These are phyloP conservation scores for Pocillopora grandis DNA, from an alignment of 92 coral and sea anemone species.

Conservation along the genomic window DNA sequence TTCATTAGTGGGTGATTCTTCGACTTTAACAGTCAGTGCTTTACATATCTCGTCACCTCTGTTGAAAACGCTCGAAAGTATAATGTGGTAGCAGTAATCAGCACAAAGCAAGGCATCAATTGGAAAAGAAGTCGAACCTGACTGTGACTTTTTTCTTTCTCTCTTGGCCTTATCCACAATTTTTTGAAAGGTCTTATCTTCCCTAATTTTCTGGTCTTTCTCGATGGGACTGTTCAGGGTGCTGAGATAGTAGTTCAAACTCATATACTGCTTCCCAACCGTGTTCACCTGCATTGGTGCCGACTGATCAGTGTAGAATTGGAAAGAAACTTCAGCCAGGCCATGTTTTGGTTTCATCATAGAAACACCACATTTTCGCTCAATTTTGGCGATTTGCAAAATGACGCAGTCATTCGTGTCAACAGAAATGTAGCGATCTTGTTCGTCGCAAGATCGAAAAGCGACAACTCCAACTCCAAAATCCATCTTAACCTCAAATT, in stretches of 20 bases:
- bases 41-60: not conserved
- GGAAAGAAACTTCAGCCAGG: not conserved
- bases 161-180: slow-evolving; percentile 30
- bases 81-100: slow-evolving; percentile 49
- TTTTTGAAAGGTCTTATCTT: slow-evolving; percentile 27
- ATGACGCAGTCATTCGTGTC: not conserved
- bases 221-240: slow-evolving; percentile 24
- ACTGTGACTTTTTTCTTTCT: not conserved
- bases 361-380: slow-evolving; percentile 32
- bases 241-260: slow-evolving; percentile 57
- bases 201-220: slow-evolving; percentile 35
- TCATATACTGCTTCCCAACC: slow-evolving; percentile 40
- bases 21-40: not conserved
- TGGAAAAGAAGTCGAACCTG: slow-evolving; percentile 12
- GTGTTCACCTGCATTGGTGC: slow-evolving; percentile 26
- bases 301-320: slow-evolving; percentile 41
- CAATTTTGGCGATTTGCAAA: slow-evolving; percentile 31
- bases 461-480: slow-evolving; percentile 59
- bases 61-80: slow-evolving; percentile 19
- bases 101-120: slow-evolving; percentile 48
- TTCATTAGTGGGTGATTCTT: not conserved
- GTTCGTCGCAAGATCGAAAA: slow-evolving; percentile 16
- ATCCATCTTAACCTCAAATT: slow-evolving; percentile 52
- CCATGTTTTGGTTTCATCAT: slow-evolving; percentile 23
- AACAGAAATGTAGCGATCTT: slow-evolving; percentile 42